Base-by-base conservation (phyloP, 1,140 invertebrate species). In the Drosophila ficusphila region DNA sequence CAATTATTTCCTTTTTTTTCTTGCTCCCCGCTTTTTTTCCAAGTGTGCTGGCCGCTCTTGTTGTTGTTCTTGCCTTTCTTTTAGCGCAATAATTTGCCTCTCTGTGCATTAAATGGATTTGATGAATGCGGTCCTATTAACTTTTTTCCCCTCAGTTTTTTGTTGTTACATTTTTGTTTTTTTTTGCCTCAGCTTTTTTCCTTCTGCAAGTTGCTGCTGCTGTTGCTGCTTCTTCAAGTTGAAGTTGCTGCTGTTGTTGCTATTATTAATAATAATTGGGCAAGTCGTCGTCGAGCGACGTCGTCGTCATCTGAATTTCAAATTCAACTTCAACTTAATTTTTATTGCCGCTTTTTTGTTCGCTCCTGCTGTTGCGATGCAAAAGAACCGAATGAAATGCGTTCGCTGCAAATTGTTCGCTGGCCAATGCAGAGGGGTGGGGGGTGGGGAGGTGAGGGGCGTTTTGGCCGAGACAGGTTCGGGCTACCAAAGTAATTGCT, bases 101-200 rank as follows among this genome's bases (percentile, higher is more conserved):
- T 74, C 79, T 86, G 81, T 89, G 78, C 83, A 89, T 89, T 90
- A 90, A 90, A 90, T 90, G 77, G 77, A 89, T 89, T 90, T 90
- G 89, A 90, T 90, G 89, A 90, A 86, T 90, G 89, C 89, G 68
- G 79, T 90, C 89, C 89, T 89, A 90, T 90, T 90, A 90, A 82
- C 62, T 90, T 78, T 90, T 90, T 86, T 86, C 39, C 49, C 39
- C 48, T 44, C 58, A 42, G 54, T 46, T 71, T 48, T 12, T 65
- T 49, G 16, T 58, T n/a, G n/a, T n/a, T n/a, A n/a, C n/a, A n/a
- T n/a, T n/a, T n/a, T n/a, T n/a, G n/a, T n/a, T n/a, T 90, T 78
- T 90, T 90, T 86, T 86, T 36, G 44, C 39, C 48, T 44, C 58
- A 42, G 54, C 42, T 71, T 48, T 12, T 18, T 75, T 57, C 29